phyloP scores from a whole-genome alignment of 1,140 invertebrate species.

The Drosophila albomicans region DNA sequence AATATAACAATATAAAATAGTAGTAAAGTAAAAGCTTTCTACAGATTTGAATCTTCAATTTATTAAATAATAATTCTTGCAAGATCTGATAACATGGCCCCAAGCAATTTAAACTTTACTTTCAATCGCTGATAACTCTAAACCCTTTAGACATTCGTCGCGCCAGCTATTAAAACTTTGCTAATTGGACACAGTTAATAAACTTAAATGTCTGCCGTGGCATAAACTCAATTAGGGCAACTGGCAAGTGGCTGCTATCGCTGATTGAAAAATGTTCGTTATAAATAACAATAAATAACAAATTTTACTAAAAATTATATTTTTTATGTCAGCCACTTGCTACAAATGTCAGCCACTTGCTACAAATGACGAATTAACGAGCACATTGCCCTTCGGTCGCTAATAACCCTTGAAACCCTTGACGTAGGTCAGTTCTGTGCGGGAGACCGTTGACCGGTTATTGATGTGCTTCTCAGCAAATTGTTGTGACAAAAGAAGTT shows the following conservation, averaged over 20 bases:
- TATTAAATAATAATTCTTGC: constrained; percentile 10
- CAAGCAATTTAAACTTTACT: constrained; percentile 2
- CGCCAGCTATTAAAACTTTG: constrained; percentile 12
- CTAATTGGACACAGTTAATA: constrained; percentile 59
- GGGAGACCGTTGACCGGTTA: constrained; percentile 34
- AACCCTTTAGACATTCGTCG: constrained; percentile 11
- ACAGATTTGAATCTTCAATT: background rate
- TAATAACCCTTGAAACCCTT: constrained; percentile 29
- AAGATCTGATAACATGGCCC: background rate
- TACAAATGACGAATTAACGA: constrained; percentile 26
- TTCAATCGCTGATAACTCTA: constrained; percentile 10
- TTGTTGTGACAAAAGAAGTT: constrained; percentile 25
- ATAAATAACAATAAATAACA: constrained; percentile 38
- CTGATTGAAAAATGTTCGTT: constrained; percentile 40
- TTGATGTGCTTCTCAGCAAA: constrained; percentile 13
- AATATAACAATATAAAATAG: background rate
- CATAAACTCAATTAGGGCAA: constrained; percentile 33
- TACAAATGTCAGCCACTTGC: constrained; percentile 9
- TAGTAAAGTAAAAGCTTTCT: background rate
- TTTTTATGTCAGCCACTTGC: constrained; percentile 13
- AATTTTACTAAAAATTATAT: constrained; percentile 14
- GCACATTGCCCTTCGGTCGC: constrained; percentile 54
- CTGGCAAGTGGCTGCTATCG: constrained; percentile 7
- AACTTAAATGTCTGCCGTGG: constrained; percentile 10
- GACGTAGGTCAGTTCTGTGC: constrained; percentile 54